A percentile compares a stretch with the other conserved stretches of the same genome.
These are phyloP conservation scores for Globia sparganii DNA, from an alignment of 2,888 invertebrate species.

Conservation along the genomic window DNA sequence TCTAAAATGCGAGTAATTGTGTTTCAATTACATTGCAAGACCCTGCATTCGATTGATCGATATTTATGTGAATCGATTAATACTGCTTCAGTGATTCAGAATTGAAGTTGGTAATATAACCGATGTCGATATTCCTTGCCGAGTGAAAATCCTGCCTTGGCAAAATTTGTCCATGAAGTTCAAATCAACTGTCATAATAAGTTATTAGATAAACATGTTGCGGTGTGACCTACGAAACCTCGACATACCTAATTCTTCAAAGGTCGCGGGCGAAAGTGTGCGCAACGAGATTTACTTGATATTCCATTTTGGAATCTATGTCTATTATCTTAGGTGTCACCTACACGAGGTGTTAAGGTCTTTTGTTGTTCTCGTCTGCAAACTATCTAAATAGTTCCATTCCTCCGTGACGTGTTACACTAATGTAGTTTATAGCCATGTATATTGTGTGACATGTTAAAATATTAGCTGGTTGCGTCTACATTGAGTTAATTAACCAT, in stretches of 20 bases:
- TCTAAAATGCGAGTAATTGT: conserved; percentile 27
- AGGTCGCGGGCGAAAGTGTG: conserved; percentile 67
- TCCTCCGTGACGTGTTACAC: conserved; percentile 58
- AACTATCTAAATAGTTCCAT: conserved; percentile 67
- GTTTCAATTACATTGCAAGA: conserved; percentile 27
- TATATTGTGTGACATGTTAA: conserved; percentile 39
- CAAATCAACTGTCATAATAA: conserved; percentile 57
- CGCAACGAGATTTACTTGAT: conserved; percentile 36
- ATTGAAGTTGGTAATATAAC: conserved; percentile 30
- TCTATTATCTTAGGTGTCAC: conserved; percentile 40
- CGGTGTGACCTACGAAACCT: conserved; percentile 65
- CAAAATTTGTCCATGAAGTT: conserved; percentile 38
- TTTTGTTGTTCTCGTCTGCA: conserved; percentile 58
- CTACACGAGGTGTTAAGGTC: conserved; percentile 8
- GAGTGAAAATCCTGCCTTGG: conserved; percentile 31
- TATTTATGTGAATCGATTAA: conserved; percentile 55
- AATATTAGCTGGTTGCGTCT: conserved; percentile 42
- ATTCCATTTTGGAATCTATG: conserved; percentile 49
- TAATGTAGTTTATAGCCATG: conserved; percentile 42
- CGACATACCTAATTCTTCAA: conserved; percentile 62
- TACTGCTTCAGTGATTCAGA: conserved; percentile 39
- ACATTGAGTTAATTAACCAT: conserved; percentile 55
- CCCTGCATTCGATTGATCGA: conserved; percentile 48
- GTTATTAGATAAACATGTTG: conserved; percentile 62
- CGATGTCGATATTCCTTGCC: conserved; percentile 25